Percentiles rank a stretch among this genome's conserved stretches.
phyloP scores from a whole-genome alignment of 2,113 vertebrate species.

The Aldabrachelys gigantea region DNA sequence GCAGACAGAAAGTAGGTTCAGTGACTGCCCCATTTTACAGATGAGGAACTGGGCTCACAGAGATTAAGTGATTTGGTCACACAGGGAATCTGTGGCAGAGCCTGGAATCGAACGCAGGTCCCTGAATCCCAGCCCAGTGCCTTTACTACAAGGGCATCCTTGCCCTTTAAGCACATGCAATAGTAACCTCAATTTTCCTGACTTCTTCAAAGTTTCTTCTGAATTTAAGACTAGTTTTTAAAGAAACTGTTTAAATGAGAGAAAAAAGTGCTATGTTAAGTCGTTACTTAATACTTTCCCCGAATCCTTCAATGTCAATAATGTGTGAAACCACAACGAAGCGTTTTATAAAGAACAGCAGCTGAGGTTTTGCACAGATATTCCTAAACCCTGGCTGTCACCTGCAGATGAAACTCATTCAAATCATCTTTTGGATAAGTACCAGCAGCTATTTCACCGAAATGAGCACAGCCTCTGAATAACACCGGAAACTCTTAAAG shows the following conservation, averaged over 20 bases:
- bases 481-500: conserved; percentile 38
- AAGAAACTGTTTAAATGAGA: not conserved
- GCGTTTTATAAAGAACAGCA: conserved; percentile 40
- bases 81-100: not conserved
- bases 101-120: fast-evolving
- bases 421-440: conserved; percentile 52
- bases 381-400: conserved; percentile 64
- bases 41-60: not conserved
- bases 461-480: conserved; percentile 51
- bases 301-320: conserved; percentile 55
- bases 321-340: conserved; percentile 70
- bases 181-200: not conserved
- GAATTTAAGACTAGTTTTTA: not conserved
- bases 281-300: conserved; percentile 63
- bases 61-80: not conserved
- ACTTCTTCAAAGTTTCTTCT: conserved; percentile 42
- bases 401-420: conserved; percentile 28
- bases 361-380: conserved; percentile 59
- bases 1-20: not conserved
- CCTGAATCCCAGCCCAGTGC: fast-evolving
- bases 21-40: not conserved
- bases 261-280: not conserved
- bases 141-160: not conserved
- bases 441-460: conserved; percentile 6
- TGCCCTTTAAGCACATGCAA: not conserved